Conservation (phyloP, 2,113 vertebrate genomes). For the Piprites chloris region DNA sequence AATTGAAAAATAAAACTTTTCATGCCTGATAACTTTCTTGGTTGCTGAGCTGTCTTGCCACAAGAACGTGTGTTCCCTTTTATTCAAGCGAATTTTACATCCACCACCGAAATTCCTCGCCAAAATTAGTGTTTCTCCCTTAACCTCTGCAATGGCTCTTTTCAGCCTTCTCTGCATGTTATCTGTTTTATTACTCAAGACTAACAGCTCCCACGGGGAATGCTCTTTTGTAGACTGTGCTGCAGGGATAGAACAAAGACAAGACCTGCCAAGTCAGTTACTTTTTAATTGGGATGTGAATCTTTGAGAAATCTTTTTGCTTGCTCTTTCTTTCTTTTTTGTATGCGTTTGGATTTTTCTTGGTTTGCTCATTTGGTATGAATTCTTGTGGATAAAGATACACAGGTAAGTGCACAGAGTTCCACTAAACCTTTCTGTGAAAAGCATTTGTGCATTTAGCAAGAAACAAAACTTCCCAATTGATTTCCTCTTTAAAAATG, state of each 20-base stretch:
- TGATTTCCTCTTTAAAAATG: background rate
- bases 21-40: background rate
- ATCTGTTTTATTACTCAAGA: slow-evolving; percentile 67
- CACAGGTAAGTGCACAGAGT: background rate
- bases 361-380: background rate
- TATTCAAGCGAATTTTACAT: background rate
- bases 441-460: background rate
- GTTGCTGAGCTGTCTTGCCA: background rate
- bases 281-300: slow-evolving; percentile 25
- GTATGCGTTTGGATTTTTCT: background rate
- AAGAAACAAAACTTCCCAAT: background rate
- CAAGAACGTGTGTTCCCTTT: background rate
- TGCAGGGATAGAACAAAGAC: slow-evolving; percentile 25
- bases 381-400: background rate
- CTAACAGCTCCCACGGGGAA: slow-evolving; percentile 34
- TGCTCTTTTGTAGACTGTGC: slow-evolving; percentile 7
- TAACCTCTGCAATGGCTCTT: slow-evolving; percentile 29
- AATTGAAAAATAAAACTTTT: slow-evolving; percentile 5
- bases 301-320: background rate
- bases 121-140: slow-evolving; percentile 2
- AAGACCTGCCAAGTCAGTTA: slow-evolving; percentile 17
- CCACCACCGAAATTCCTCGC: background rate
- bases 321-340: background rate
- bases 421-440: background rate
- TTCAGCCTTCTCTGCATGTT: slow-evolving; percentile 39